Evolutionary conservation across 2,113 vertebrate species (phyloP).

Genomic region (Grus americana): DNA sequence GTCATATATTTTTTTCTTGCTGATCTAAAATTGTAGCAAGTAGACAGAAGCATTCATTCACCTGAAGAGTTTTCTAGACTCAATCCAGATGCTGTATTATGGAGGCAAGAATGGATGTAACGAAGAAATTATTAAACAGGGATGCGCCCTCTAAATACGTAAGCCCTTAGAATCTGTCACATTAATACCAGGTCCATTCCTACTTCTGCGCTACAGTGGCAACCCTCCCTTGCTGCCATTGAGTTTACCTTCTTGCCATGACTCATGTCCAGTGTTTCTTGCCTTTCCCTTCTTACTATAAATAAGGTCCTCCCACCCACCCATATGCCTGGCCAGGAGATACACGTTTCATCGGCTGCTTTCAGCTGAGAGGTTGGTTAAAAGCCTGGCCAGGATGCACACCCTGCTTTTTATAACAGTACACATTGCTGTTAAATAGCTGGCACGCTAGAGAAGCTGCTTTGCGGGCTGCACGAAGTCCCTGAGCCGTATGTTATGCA

Average conservation of each 20-base stretch:
- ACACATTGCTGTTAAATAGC: conserved; percentile 16
- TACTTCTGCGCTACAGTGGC: background rate
- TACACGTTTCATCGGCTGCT: background rate
- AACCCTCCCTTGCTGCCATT: background rate
- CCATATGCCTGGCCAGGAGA: background rate
- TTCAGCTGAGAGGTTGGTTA: background rate
- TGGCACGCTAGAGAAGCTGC: background rate
- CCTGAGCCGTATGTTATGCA: background rate
- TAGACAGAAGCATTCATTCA: background rate
- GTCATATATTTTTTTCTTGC: background rate
- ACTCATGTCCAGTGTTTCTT: background rate
- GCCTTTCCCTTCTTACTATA: background rate
- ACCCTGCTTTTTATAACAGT: background rate
- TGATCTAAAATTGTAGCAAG: background rate
- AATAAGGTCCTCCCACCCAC: background rate
- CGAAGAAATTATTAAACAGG: background rate
- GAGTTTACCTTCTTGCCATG: background rate
- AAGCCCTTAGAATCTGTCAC: background rate
- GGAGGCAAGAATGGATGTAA: background rate
- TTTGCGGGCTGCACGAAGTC: background rate
- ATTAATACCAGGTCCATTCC: background rate
- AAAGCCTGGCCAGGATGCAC: conserved; percentile 2
- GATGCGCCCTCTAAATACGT: background rate
- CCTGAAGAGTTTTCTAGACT: background rate
- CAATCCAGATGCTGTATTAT: background rate